Evolutionary conservation across 2,113 vertebrate species (phyloP), one percentile per base, ranked within the genome.

Genomic region (Seriola quinqueradiata): DNA sequence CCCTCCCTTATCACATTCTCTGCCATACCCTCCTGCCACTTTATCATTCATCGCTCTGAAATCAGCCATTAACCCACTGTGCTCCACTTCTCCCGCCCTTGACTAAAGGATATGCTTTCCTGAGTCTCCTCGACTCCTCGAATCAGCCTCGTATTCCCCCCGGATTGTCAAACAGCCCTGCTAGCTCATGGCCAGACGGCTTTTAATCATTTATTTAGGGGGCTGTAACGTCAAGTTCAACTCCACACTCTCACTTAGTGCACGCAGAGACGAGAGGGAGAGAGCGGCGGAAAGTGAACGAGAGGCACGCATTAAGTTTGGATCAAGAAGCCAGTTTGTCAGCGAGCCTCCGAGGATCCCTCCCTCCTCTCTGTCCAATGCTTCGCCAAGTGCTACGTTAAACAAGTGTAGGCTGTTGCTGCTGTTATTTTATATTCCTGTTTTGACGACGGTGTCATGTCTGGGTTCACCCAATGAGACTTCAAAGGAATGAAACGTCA

Each of bases 181-280:
- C 84, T 78, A 74, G 81, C 84, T 75, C 46, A 60, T 8, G 17
- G 74, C 87, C 87, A 92, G 92, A 92, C 83, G 40, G 67, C 85
- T 93, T 91, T 91, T 93, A 91, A 93, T 94, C 77, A 93, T 92
- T 92, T 92, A 94, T 93, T 94, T 85, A 94, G 61, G 75, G 28
- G 77, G 57, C 76, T 82, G 32, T 87, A 87, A 86, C 75, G 83
- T 82, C 8, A 48, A 83, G 71, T 90, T 84, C 14, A 74, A 64
- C 77, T 76, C 70, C 65, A 38, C 16, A 75, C 28, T 87, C 77
- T 19, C 70, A 70, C 82, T 86, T 70, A 80, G 78, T 75, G 75
- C 50, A 46, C 6, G 19, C 48, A 5, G 70, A 89, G 70, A 75
- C 7, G 50, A 70, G 81, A 70, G n/a, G 42, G 67, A 76, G 48